phyloP scores from a whole-genome alignment of 2,797 vertebrate species.

The Meda fulgida region DNA sequence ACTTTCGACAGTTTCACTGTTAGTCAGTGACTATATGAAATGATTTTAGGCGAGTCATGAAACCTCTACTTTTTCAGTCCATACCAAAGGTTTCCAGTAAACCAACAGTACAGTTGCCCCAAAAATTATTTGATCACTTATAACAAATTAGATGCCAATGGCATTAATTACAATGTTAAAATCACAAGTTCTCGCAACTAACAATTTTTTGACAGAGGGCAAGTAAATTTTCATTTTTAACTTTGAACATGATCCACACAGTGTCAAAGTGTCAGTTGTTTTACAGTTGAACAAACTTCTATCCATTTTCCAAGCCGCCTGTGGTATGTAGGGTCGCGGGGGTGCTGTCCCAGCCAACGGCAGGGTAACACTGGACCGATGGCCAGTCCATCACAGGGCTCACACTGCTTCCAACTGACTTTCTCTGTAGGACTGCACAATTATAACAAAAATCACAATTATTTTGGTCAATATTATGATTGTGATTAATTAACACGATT shows the following conservation, averaged over 20 bases:
- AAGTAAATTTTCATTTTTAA: neutral
- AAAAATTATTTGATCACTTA: neutral
- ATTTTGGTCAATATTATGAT: neutral
- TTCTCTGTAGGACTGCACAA: neutral
- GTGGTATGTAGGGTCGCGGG: neutral
- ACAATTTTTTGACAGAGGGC: too few species aligned
- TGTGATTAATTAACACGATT: neutral
- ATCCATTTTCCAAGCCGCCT: neutral
- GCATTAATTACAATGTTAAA: neutral
- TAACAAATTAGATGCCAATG: neutral
- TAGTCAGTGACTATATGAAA: conserved; percentile 47
- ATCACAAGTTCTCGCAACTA: neutral
- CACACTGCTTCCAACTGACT: neutral
- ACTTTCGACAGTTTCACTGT: conserved; percentile 53
- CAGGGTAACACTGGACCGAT: too few species aligned
- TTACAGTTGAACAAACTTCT: neutral
- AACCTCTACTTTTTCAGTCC: conserved; percentile 19
- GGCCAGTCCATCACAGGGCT: too few species aligned
- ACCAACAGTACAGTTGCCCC: conserved; percentile 2
- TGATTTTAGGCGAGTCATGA: conserved; percentile 16
- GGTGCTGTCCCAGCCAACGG: neutral
- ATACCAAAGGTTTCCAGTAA: conserved; percentile 57
- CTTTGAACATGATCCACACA: neutral
- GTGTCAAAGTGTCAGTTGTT: neutral
- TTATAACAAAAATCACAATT: neutral